Conservation (phyloP, 2,888 invertebrate genomes). For the Salticus scenicus region DNA sequence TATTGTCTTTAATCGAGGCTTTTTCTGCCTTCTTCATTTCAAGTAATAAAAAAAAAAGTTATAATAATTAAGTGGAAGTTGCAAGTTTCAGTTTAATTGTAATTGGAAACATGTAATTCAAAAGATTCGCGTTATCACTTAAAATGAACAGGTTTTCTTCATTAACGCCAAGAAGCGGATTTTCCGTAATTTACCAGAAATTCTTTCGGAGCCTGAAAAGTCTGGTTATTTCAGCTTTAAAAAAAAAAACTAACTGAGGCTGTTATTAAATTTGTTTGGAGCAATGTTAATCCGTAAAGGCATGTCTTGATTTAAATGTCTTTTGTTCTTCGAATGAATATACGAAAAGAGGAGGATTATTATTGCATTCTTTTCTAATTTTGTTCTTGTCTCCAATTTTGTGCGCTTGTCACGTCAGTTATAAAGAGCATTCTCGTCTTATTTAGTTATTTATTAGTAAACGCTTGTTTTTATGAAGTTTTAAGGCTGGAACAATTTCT, state of each 20-base stretch:
- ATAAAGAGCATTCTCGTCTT: neutral
- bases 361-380: neutral
- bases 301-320: conserved; percentile 34
- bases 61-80: neutral
- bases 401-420: neutral
- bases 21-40: neutral
- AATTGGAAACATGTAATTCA: conserved; percentile 44
- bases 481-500: neutral
- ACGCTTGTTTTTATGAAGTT: conserved; percentile 1
- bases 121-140: neutral
- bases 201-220: neutral
- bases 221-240: neutral
- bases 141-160: neutral
- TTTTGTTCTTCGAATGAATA: neutral
- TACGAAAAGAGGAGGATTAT: neutral
- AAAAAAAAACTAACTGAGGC: neutral
- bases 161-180: neutral
- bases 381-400: neutral
- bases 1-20: neutral
- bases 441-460: conserved; percentile 1
- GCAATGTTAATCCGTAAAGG: conserved; percentile 34
- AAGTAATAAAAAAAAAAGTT: too few species aligned
- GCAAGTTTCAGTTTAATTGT: conserved; percentile 37
- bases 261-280: conserved; percentile 1
- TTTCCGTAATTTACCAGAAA: conserved; percentile 3